phyloP scores from a whole-genome alignment of 2,888 invertebrate genomes.

The Aplocera efformata region DNA sequence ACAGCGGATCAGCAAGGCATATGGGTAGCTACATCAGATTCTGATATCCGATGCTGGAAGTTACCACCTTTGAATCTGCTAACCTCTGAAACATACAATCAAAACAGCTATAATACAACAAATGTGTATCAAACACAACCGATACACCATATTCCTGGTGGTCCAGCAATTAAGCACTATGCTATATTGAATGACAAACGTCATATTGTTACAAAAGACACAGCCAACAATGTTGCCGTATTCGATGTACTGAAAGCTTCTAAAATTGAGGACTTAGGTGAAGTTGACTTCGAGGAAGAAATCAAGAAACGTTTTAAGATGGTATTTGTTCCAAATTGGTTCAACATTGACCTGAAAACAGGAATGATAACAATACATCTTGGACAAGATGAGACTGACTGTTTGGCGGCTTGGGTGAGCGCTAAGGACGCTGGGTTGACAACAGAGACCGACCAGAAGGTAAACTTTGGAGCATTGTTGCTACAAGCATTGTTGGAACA shows the following conservation, averaged over 20 bases:
- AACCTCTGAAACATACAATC: conserved; percentile 62
- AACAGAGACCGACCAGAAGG: conserved; percentile 89
- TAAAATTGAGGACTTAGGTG: conserved; percentile 95
- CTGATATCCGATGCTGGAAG: conserved; percentile 83
- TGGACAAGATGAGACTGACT: conserved; percentile 98
- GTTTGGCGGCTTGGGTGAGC: conserved; percentile 99
- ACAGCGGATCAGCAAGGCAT: conserved; percentile 72
- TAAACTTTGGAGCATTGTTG: conserved; percentile 96
- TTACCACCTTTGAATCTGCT: conserved; percentile 69
- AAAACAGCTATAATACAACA: conserved; percentile 78
- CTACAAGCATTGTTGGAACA: conserved; percentile 96
- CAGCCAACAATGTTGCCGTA: conserved; percentile 88
- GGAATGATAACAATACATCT: conserved; percentile 99
- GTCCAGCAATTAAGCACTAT: conserved; percentile 96
- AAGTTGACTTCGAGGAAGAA: conserved; percentile 95
- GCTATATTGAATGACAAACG: conserved; percentile 97
- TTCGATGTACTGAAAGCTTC: conserved; percentile 95
- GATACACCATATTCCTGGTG: conserved; percentile 87
- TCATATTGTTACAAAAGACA: conserved; percentile 97
- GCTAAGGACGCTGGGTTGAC: conserved; percentile 96
- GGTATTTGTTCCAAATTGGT: conserved; percentile 99
- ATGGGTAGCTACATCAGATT: conserved; percentile 83
- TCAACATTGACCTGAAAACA: conserved; percentile 98
- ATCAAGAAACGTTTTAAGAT: conserved; percentile 94
- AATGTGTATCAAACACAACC: conserved; percentile 81